Conservation (phyloP, 1,140 invertebrate species). For the Drosophila repletoides region DNA sequence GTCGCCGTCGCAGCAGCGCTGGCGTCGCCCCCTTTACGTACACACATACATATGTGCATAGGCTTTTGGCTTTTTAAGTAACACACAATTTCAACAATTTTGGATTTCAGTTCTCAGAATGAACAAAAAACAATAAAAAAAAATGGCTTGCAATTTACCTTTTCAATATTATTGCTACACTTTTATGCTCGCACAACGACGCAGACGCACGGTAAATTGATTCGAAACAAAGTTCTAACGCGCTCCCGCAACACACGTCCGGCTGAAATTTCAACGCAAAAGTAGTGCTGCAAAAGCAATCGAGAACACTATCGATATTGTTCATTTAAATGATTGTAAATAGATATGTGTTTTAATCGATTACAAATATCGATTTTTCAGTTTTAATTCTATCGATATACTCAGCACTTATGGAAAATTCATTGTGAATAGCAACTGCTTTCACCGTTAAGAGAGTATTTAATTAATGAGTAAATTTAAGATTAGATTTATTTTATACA, state of each 20-base stretch:
- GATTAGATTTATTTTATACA: too few relatives aligned
- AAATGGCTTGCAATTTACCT: slow-evolving; percentile 70
- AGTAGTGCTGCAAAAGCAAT: slow-evolving; percentile 27
- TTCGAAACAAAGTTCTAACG: slow-evolving; percentile 38
- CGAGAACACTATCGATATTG: slow-evolving; percentile 17
- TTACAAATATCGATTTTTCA: background rate
- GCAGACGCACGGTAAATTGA: slow-evolving; percentile 45
- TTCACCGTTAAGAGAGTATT: too few relatives aligned
- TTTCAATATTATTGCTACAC: slow-evolving; percentile 47
- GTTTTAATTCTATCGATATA: background rate
- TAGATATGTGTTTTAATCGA: background rate
- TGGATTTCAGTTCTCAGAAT: too few relatives aligned
- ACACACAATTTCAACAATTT: slow-evolving; percentile 56
- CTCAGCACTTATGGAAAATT: too few relatives aligned
- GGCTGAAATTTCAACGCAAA: slow-evolving; percentile 41
- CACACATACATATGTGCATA: slow-evolving; percentile 8
- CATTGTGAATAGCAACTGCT: too few relatives aligned
- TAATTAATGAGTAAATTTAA: too few relatives aligned
- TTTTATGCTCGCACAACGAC: slow-evolving; percentile 33
- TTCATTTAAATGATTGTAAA: slow-evolving; percentile 1
- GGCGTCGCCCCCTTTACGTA: slow-evolving; percentile 34
- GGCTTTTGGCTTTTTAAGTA: slow-evolving; percentile 29
- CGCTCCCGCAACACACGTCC: slow-evolving; percentile 43
- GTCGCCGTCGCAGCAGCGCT: slow-evolving; percentile 27
- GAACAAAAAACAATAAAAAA: slow-evolving; percentile 48